These are phyloP conservation scores for Limonius californicus DNA, from an alignment of 1,140 invertebrate species.

Conservation along the genomic window DNA sequence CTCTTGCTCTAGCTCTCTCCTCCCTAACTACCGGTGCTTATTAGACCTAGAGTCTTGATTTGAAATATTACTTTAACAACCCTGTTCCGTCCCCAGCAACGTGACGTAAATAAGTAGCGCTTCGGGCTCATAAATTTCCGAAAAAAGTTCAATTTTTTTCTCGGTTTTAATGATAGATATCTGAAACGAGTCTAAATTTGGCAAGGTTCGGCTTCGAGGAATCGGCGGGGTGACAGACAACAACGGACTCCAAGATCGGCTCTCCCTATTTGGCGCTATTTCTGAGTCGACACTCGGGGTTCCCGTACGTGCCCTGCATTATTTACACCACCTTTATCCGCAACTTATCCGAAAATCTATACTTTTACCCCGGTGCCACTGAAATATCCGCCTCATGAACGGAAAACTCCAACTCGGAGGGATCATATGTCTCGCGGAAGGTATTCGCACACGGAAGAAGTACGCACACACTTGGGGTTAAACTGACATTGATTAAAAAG, in stretches of 20 bases:
- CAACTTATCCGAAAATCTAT: slow-evolving; percentile 23
- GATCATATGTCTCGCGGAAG: slow-evolving; percentile 2
- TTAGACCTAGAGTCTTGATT: too few species aligned
- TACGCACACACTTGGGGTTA: too few species aligned
- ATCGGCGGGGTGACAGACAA: background rate
- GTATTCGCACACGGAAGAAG: background rate
- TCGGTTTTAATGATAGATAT: too few species aligned
- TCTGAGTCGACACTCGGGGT: slow-evolving; percentile 19
- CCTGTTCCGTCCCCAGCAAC: too few species aligned
- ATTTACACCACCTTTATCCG: slow-evolving; percentile 28
- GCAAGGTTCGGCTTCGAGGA: background rate
- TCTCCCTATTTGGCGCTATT: slow-evolving; percentile 24
- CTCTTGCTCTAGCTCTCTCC: too few species aligned
- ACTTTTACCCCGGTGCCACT: slow-evolving; percentile 3
- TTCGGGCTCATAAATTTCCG: too few species aligned
- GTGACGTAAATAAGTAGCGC: too few species aligned
- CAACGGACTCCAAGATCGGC: background rate
- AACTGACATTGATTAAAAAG: too few species aligned
- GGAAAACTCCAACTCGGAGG: background rate
- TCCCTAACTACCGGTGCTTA: too few species aligned
- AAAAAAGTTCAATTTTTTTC: too few species aligned
- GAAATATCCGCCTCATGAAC: slow-evolving; percentile 1
- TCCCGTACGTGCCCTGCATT: slow-evolving; percentile 28
- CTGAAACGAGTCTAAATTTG: too few species aligned
- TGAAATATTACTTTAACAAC: too few species aligned